These are phyloP conservation scores for Hemichromis elongatus DNA, from an alignment of 2,113 vertebrate genomes.

Conservation along the genomic window DNA sequence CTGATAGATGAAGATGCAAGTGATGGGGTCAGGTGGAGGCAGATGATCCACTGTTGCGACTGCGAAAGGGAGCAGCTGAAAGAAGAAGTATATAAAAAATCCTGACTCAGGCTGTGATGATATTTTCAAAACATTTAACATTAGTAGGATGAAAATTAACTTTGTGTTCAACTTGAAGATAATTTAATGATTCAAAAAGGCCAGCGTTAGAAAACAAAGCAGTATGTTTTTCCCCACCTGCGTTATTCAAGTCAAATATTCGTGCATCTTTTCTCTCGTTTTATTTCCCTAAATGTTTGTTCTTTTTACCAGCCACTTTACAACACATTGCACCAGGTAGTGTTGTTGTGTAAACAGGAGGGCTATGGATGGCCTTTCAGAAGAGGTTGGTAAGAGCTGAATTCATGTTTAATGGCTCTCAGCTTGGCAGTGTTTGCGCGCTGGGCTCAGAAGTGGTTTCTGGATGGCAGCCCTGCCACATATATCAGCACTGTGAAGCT, in stretches of 20 bases:
- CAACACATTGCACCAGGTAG: not conserved
- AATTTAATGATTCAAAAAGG: not conserved
- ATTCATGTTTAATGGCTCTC: constrained; percentile 17
- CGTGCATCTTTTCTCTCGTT: not conserved
- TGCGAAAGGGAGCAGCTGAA: not conserved
- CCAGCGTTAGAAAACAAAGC: not conserved
- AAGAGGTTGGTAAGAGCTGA: not conserved
- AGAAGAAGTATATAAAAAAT: not conserved
- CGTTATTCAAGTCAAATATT: not conserved
- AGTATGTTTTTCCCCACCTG: not conserved
- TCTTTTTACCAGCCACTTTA: not conserved
- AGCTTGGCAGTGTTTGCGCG: not conserved
- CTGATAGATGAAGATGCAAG: not conserved
- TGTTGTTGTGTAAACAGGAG: not conserved
- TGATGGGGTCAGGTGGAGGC: not conserved
- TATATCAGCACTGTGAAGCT: not conserved
- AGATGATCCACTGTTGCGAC: not conserved
- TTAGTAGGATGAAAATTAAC: not conserved
- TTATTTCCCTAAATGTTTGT: not conserved
- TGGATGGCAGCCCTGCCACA: not conserved
- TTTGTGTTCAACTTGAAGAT: not conserved
- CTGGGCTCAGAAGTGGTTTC: not conserved
- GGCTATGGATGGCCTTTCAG: not conserved
- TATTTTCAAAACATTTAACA: not conserved
- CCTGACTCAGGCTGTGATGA: not conserved